phyloP scores from a whole-genome alignment of 2,888 invertebrate genomes.

The Lasioglossum leucozonium region DNA sequence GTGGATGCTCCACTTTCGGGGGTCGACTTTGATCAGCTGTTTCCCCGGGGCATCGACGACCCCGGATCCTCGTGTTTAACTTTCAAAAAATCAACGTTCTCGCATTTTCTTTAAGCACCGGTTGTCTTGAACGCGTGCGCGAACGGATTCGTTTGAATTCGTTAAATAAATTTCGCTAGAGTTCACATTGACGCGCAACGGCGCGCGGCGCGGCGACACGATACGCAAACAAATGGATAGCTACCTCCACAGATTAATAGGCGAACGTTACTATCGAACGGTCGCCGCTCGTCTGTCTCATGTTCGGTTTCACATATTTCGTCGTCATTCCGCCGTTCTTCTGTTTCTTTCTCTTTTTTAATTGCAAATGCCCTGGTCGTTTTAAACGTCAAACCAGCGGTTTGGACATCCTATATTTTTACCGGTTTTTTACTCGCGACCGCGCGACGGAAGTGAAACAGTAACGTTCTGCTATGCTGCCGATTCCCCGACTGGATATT shows the following conservation, averaged over 20 bases:
- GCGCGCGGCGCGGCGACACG: not conserved
- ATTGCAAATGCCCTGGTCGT: slow-evolving; percentile 69
- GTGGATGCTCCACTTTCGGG: slow-evolving; percentile 50
- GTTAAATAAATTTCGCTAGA: not conserved
- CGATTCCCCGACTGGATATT: slow-evolving; percentile 35
- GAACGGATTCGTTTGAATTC: not conserved
- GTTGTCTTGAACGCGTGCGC: not conserved
- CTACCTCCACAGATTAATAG: not conserved
- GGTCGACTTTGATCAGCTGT: slow-evolving; percentile 50
- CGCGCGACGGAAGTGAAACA: slow-evolving; percentile 24
- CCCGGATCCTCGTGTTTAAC: not conserved
- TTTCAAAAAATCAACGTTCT: not conserved
- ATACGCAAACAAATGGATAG: not conserved
- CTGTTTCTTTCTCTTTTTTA: slow-evolving; percentile 13
- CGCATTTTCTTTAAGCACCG: not conserved
- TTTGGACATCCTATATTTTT: slow-evolving; percentile 60
- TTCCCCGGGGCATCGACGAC: slow-evolving; percentile 44
- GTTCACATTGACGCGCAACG: not conserved
- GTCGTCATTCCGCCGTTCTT: not conserved
- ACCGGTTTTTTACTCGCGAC: slow-evolving; percentile 38
- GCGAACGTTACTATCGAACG: not conserved
- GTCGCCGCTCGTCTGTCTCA: slow-evolving; percentile 64
- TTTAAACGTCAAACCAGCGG: slow-evolving; percentile 63
- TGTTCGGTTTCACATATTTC: slow-evolving; percentile 71
- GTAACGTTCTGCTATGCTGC: slow-evolving; percentile 54